Base-by-base conservation (phyloP, 2,797 vertebrate genomes). In the Neopelma chrysocephalum region DNA sequence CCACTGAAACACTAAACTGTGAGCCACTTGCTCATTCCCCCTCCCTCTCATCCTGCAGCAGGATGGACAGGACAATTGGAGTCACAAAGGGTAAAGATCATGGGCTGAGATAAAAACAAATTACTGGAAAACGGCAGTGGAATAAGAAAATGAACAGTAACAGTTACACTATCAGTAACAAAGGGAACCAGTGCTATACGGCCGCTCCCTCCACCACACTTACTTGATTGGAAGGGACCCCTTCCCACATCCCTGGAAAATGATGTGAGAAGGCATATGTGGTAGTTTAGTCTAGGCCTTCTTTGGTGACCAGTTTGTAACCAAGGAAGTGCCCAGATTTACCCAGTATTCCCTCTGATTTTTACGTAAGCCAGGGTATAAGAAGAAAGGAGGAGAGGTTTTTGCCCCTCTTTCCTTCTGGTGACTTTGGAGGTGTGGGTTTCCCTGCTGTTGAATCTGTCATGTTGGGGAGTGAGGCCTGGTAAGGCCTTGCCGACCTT, bases 141-240 rank as follows among this genome's bases (percentile, higher is more conserved):
- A 75, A 42, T 47, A 34, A 22, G 25, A 68, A 75, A 75, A 61
- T 47, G 12, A 22, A 18, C 12, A 26, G 6, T 34, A 53, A 11
- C 6, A 26, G 18, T 48, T 54, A 48, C 12, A 61, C 15, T 34
- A 48, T 32, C 17, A 48, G 11, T 54, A 61, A 47, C 7, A 36
- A 18, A 36, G 10, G 7, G 31, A 54, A 68, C 21, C 0, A 0
- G 8, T 19, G 4, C 8, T n/a, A 25, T 22, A 40, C 54, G 31
- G 26, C 18, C 31, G 12, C 26, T 68, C 12, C 31, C 40, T 82
- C 21, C 60, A 22, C 26, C 12, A 5, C 6, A 2, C 10, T 48
- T 16, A 14, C 20, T 18, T 2, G 7, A 4, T 9, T 45, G 1
- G 1, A 68, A 81, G 4, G 4, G 15, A 34, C 6, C 4, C 6